A percentile compares a stretch with the other conserved stretches of the same genome.
Conservation (phyloP, 2,797 vertebrate species). For the Triplophysa yarkandensis region DNA sequence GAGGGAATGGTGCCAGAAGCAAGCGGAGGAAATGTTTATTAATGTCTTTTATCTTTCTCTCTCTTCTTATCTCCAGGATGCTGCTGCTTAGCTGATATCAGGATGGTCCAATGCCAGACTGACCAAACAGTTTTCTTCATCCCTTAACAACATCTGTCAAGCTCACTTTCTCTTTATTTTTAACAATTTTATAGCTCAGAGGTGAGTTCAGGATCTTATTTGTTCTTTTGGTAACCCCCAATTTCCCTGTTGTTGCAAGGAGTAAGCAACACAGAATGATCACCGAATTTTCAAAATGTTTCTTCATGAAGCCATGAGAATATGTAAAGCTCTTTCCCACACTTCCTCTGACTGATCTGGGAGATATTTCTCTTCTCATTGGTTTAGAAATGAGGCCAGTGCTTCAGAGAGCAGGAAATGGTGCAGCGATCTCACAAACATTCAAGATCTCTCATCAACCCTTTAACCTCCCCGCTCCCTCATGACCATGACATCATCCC, state of each 20-base stretch:
- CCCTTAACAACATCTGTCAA: constrained; percentile 20
- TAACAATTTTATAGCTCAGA: not conserved
- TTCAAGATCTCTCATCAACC: constrained; percentile 25
- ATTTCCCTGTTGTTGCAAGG: constrained; percentile 45
- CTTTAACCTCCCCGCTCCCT: constrained; percentile 15
- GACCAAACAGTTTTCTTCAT: constrained; percentile 29
- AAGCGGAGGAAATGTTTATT: constrained; percentile 11
- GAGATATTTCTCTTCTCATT: constrained; percentile 27
- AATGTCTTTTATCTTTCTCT: constrained; percentile 14
- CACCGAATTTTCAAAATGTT: too few species aligned
- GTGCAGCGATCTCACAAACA: constrained; percentile 49
- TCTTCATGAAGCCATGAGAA: constrained; percentile 30
- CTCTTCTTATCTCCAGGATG: constrained; percentile 32
- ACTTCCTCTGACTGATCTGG: constrained; percentile 12
- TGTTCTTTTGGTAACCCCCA: not conserved
- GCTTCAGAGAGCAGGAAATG: constrained; percentile 50
- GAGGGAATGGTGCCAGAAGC: not conserved
- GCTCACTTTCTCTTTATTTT: constrained; percentile 12
- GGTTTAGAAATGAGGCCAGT: constrained; percentile 53
- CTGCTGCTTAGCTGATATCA: constrained; percentile 42
- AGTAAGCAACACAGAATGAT: too few species aligned
- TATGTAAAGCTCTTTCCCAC: constrained; percentile 16
- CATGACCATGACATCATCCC: constrained; percentile 48
- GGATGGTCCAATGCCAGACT: constrained; percentile 9
- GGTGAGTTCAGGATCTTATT: not conserved